Evolutionary conservation across 2,888 invertebrate species (phyloP), one percentile per base, ranked within the genome.

Genomic region (Xanthia togata): DNA sequence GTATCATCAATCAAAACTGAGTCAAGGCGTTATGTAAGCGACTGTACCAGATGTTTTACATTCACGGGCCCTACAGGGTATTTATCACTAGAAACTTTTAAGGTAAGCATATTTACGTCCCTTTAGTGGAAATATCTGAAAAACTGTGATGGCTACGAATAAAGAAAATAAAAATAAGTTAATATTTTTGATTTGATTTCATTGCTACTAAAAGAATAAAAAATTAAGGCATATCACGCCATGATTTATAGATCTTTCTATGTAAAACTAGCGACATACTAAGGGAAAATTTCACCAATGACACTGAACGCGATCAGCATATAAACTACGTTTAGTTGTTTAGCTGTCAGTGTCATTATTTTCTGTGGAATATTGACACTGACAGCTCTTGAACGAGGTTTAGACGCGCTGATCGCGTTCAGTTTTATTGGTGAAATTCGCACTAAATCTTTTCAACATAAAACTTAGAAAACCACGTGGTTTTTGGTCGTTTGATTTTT

Each of bases 61-160:
- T 94, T 93, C 93, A 89, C 85, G 86, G 84, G 86, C 91, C 90
- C 89, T 89, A 88, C 89, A 76, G 85, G 79, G 87, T 93, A 93
- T 94, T 94, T 93, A 93, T 94, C 93, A 92, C 91, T 78, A 87
- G 87, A 90, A 93, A 94, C 93, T 94, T 94, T 93, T 92, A 93
- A 94, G 93, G 93, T 92, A 92, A 93, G 90, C 90, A 93, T 91
- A 92, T 93, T 92, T 92, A 92, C 90, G 89, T 89, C 84, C 83
- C 78, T 81, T 79, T 78, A 78, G 84, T 88, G 65, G 64, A 64
- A 44, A 75, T 65, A 73, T 60, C 67, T 71, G 90, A 90, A 89
- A 90, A 90, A 90, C 89, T 89, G 83, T 77, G 76, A 84, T 74
- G 31, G 44, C 17, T 23, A 73, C 53, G 68, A 57, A 53, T 62